These are phyloP conservation scores for Dendropsophus ebraccatus DNA, from an alignment of 2,113 vertebrate genomes.

Conservation along the genomic window DNA sequence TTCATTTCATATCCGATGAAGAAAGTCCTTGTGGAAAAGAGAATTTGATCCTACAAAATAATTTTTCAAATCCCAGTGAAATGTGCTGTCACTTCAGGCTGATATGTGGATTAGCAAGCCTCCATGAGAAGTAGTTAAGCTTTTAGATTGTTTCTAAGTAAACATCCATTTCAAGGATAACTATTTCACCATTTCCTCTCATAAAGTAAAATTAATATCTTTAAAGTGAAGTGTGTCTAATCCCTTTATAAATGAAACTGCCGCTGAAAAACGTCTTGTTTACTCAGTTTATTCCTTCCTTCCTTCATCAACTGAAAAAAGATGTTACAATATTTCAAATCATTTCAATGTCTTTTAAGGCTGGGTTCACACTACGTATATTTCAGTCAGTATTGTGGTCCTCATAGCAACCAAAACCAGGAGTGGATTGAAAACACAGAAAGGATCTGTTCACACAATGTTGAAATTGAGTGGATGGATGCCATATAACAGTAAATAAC, in stretches of 20 bases:
- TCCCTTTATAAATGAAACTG: neutral
- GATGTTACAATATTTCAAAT: neutral
- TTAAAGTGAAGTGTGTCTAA: constrained; percentile 29
- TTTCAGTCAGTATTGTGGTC: too few species aligned
- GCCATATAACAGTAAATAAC: too few species aligned
- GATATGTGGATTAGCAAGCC: neutral
- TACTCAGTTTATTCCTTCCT: neutral
- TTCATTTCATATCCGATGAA: neutral
- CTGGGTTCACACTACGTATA: too few species aligned
- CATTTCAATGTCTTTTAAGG: neutral
- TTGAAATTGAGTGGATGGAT: too few species aligned
- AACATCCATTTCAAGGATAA: constrained; percentile 8
- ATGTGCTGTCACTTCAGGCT: neutral
- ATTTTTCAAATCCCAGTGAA: constrained; percentile 12
- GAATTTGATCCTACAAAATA: neutral
- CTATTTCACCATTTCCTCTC: neutral
- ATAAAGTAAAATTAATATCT: constrained; percentile 11
- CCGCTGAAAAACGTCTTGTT: neutral
- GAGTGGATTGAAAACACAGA: too few species aligned
- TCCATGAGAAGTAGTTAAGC: neutral
- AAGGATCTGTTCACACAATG: too few species aligned
- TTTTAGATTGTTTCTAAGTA: constrained; percentile 17
- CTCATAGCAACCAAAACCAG: too few species aligned
- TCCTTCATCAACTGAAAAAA: neutral
- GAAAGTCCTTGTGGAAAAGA: constrained; percentile 37